These are phyloP conservation scores for Sarcophaga rosellei DNA, from an alignment of 2,888 invertebrate genomes.

Conservation along the genomic window DNA sequence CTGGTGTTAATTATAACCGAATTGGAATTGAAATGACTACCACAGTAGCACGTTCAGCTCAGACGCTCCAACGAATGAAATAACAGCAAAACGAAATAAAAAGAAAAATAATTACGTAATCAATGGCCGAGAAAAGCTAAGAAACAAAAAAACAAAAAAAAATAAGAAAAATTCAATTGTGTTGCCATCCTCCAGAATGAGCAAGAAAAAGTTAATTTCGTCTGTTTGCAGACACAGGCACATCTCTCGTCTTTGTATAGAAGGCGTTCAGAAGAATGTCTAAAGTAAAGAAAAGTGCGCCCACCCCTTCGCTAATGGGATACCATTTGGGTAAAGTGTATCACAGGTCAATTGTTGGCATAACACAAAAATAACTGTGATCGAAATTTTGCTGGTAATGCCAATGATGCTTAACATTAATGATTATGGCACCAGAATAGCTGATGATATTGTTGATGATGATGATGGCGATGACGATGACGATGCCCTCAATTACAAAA, in stretches of 20 bases:
- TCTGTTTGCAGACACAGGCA: not conserved
- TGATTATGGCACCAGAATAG: not conserved
- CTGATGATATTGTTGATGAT: not conserved
- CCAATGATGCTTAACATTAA: not conserved
- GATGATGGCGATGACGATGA: not conserved
- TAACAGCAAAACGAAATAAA: not conserved
- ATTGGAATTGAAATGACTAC: not conserved
- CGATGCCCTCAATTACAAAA: not conserved
- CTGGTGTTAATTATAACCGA: conserved; percentile 13
- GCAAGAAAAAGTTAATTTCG: not conserved
- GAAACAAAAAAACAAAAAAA: not conserved
- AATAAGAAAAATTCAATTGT: not conserved
- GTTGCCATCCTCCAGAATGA: not conserved
- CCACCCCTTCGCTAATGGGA: not conserved
- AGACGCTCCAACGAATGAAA: not conserved
- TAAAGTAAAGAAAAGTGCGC: not conserved
- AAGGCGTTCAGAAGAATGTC: not conserved
- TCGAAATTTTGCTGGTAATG: not conserved
- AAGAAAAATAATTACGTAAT: not conserved
- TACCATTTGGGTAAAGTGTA: not conserved
- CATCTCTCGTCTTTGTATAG: too few relatives aligned
- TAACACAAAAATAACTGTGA: not conserved
- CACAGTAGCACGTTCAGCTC: not conserved
- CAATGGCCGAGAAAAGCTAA: not conserved
- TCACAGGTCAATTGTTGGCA: not conserved